phyloP scores from a whole-genome alignment of 2,113 vertebrate species.

The Mohoua ochrocephala region DNA sequence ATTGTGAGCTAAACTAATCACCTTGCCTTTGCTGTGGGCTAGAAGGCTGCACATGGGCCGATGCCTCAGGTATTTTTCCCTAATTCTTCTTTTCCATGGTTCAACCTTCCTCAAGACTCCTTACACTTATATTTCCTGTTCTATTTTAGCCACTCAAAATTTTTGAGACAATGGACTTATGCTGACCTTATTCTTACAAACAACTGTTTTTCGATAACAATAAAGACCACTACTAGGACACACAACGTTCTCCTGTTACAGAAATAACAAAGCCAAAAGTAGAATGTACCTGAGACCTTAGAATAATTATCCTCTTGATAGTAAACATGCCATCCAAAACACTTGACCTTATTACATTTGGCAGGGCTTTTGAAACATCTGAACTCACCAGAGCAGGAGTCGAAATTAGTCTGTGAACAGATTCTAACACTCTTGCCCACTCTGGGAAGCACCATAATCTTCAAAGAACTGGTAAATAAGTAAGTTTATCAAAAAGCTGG shows the following conservation, averaged over 20 bases:
- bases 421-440: not conserved
- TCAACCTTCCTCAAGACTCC: not conserved
- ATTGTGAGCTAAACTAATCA: not conserved
- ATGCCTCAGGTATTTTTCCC: not conserved
- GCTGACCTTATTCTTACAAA: not conserved
- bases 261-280: not conserved
- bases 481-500: not conserved
- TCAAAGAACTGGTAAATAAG: not conserved
- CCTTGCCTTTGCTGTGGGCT: not conserved
- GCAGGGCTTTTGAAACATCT: not conserved
- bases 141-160: not conserved
- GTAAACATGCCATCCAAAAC: not conserved
- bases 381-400: not conserved
- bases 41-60: not conserved
- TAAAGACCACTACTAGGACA: not conserved
- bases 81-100: not conserved
- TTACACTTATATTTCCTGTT: not conserved
- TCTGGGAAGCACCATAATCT: not conserved
- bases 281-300: not conserved
- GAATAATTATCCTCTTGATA: not conserved
- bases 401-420: not conserved
- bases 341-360: not conserved
- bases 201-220: not conserved
- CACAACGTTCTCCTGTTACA: not conserved
- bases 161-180: not conserved